Percentiles rank a stretch among this genome's conserved stretches.
phyloP scores from a whole-genome alignment of 1,140 invertebrate genomes.

The Cyclina sinensis region DNA sequence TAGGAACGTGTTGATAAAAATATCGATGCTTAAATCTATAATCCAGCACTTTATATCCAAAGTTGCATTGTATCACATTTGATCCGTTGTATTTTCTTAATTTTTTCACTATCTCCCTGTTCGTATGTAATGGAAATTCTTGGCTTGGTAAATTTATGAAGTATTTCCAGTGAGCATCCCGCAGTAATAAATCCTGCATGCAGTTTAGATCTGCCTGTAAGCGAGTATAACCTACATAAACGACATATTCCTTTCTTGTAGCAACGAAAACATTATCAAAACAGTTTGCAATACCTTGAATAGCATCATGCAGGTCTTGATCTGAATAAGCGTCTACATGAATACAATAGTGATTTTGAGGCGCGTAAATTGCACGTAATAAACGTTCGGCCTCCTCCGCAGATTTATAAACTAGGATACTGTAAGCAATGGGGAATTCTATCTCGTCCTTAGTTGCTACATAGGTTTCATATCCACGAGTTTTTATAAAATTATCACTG shows the following conservation, averaged over 20 bases:
- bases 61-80: constrained; percentile 75
- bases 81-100: constrained; percentile 75
- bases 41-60: constrained; percentile 32
- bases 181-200: constrained; percentile 73
- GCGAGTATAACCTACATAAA: constrained; percentile 72
- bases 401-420: constrained; percentile 81
- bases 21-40: constrained; percentile 41
- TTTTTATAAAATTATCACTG: constrained; percentile 46
- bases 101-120: constrained; percentile 77
- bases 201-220: constrained; percentile 79
- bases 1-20: not conserved
- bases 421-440: constrained; percentile 67
- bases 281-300: constrained; percentile 77
- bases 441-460: constrained; percentile 23
- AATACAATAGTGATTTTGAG: constrained; percentile 85
- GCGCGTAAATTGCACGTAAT: constrained; percentile 76
- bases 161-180: constrained; percentile 76
- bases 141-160: constrained; percentile 81
- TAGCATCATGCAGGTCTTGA: constrained; percentile 61
- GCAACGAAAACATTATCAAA: constrained; percentile 81
- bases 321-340: constrained; percentile 81
- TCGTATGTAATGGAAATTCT: constrained; percentile 81
- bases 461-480: not conserved
- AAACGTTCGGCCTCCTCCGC: constrained; percentile 82
- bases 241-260: constrained; percentile 69